Percentiles rank a stretch among this genome's conserved stretches.
Evolutionary conservation across 2,113 vertebrate species (phyloP).

Genomic region (Camelus dromedarius): DNA sequence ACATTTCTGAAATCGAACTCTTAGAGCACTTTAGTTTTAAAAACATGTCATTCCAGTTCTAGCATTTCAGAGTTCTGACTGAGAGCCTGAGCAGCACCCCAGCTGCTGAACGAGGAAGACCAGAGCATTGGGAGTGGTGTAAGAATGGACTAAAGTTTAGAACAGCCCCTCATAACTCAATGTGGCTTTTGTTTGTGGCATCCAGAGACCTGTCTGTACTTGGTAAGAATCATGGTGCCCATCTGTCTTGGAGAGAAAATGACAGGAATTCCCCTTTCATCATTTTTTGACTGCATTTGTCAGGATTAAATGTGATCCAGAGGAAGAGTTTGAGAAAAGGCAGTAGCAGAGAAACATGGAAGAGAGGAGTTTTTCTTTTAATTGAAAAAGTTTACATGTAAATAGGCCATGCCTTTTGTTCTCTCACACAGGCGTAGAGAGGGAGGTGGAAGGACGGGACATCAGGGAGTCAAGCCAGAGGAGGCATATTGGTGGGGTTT

Average conservation of each 20-base stretch:
- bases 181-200: background rate
- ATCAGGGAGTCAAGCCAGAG: background rate
- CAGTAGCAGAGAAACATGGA: background rate
- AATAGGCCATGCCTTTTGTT: background rate
- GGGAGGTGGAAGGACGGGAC: background rate
- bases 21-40: constrained; percentile 5
- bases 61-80: background rate
- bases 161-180: background rate
- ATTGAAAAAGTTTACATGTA: background rate
- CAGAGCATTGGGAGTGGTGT: background rate
- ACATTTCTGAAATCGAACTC: constrained; percentile 44
- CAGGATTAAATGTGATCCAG: background rate
- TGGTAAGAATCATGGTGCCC: background rate
- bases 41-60: background rate
- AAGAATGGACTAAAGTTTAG: background rate
- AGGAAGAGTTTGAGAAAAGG: constrained; percentile 29
- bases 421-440: background rate
- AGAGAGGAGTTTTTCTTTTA: background rate
- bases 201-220: background rate
- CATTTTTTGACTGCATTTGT: constrained; percentile 12
- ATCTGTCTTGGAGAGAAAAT: constrained; percentile 1
- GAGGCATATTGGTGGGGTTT: background rate
- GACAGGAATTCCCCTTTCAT: background rate
- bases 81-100: background rate
- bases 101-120: background rate